These are phyloP conservation scores for Garra rufa DNA, from an alignment of 2,113 vertebrate genomes.

Conservation along the genomic window DNA sequence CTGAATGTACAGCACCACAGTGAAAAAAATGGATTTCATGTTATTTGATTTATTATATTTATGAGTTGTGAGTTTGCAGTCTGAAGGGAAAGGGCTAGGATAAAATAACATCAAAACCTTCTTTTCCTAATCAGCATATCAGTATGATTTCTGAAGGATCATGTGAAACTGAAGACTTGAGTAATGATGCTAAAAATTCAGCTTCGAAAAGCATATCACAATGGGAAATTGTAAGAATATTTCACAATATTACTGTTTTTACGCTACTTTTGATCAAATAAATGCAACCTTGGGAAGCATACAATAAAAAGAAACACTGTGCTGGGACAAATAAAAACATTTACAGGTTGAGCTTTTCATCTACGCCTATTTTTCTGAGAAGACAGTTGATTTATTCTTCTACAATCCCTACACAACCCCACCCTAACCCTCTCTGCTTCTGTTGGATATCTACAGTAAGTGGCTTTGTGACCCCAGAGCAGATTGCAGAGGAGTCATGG, in stretches of 20 bases:
- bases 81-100: background rate
- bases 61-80: background rate
- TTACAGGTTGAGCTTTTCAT: background rate
- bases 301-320: background rate
- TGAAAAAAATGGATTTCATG: background rate
- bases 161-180: no score
- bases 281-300: background rate
- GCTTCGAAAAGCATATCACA: no score
- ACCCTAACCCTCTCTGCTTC: slow-evolving; percentile 43
- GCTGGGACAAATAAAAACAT: background rate
- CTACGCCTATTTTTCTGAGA: background rate
- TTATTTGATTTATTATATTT: background rate
- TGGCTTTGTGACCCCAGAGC: slow-evolving; percentile 61
- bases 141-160: no score
- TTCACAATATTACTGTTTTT: no score
- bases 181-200: no score
- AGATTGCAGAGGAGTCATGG: slow-evolving; percentile 65
- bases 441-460: slow-evolving; percentile 57
- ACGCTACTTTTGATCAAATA: background rate
- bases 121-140: no score
- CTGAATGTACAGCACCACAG: background rate
- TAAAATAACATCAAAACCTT: background rate
- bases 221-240: no score
- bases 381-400: background rate
- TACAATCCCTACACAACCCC: background rate